Conservation (phyloP, 2,797 vertebrate genomes). For the Hippoglossus hippoglossus region DNA sequence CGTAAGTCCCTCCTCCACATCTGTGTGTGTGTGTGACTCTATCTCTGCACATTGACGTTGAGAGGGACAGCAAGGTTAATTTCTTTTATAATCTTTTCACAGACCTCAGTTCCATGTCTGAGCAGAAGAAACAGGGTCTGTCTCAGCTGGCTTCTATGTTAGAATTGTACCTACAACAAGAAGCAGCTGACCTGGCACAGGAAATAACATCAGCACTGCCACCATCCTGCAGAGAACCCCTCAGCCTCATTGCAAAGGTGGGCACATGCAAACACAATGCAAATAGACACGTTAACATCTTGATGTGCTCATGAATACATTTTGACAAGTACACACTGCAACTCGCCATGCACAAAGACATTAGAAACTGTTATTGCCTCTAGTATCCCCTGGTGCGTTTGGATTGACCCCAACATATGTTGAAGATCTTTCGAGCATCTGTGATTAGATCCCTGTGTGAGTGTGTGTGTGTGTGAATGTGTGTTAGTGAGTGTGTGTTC, state of each 20-base stretch:
- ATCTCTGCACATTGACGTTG: background rate
- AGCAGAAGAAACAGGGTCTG: constrained; percentile 92
- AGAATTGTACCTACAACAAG: constrained; percentile 87
- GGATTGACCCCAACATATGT: constrained; percentile 45
- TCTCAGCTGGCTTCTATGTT: constrained; percentile 87
- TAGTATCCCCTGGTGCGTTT: constrained; percentile 39
- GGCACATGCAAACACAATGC: constrained; percentile 44
- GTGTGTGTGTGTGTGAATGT: constrained; percentile 24
- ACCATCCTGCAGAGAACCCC: constrained; percentile 84
- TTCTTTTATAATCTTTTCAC: constrained; percentile 1
- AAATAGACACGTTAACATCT: background rate
- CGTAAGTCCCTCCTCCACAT: constrained; percentile 85
- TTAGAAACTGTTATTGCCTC: constrained; percentile 33
- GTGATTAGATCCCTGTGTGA: constrained; percentile 41
- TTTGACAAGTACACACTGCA: background rate
- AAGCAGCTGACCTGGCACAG: constrained; percentile 77
- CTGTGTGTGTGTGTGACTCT: background rate
- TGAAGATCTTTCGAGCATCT: constrained; percentile 55
- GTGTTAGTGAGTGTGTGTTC: constrained; percentile 40
- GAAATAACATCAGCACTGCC: constrained; percentile 69
- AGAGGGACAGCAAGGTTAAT: background rate
- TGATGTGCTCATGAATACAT: background rate
- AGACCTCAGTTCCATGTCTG: constrained; percentile 85
- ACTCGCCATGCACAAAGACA: background rate
- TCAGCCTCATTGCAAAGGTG: constrained; percentile 93